Percentiles rank a stretch among this genome's conserved stretches.
phyloP scores from a whole-genome alignment of 1,140 invertebrate species.

The Paraescarpia echinospica region DNA sequence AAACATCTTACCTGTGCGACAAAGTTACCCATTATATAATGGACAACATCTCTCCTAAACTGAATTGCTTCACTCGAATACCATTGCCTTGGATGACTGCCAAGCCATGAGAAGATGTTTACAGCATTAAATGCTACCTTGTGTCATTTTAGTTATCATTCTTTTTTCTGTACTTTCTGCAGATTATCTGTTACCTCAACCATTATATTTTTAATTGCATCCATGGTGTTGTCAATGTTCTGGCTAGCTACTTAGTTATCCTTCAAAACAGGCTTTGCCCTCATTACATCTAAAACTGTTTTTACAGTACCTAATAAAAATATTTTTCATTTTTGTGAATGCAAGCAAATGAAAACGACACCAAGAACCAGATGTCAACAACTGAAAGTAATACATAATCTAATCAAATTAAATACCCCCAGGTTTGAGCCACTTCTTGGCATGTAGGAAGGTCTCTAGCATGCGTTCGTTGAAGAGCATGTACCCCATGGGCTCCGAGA shows the following conservation, averaged over 20 bases:
- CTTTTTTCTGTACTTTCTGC: not conserved
- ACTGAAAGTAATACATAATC: not conserved
- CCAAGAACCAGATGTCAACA: not conserved
- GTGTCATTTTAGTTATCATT: not conserved
- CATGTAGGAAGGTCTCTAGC: slow-evolving; percentile 98
- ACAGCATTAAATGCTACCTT: not conserved
- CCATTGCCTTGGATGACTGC: not conserved
- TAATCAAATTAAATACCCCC: slow-evolving; percentile 64
- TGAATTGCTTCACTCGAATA: not conserved
- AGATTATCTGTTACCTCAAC: not conserved
- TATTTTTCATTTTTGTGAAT: too few species aligned
- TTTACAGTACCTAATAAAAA: too few species aligned
- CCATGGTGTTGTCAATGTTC: not conserved
- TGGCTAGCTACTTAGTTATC: not conserved
- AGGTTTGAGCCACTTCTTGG: slow-evolving; percentile 95
- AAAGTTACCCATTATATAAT: slow-evolving; percentile 11
- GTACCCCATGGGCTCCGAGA: slow-evolving; percentile 99
- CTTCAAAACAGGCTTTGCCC: not conserved
- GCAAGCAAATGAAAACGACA: not conserved
- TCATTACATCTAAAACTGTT: not conserved
- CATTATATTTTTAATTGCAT: not conserved
- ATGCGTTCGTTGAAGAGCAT: slow-evolving; percentile 99
- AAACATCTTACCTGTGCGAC: slow-evolving; percentile 79
- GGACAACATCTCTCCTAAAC: not conserved
- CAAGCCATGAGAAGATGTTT: not conserved